These are phyloP conservation scores for Macaria liturata DNA, from an alignment of 2,888 invertebrate genomes.

Conservation along the genomic window DNA sequence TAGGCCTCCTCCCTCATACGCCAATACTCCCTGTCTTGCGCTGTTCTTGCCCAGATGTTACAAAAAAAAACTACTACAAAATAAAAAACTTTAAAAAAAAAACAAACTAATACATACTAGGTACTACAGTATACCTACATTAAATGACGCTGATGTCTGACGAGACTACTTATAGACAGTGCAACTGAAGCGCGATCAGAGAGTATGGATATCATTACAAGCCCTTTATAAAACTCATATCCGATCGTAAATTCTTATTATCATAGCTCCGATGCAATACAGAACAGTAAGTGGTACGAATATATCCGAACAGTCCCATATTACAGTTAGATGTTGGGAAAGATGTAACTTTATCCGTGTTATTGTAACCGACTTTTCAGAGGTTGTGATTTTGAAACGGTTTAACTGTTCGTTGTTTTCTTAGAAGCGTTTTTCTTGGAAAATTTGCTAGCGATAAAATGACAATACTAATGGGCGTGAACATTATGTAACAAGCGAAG, in stretches of 20 bases:
- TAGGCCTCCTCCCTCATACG: too few relatives aligned
- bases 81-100: too few relatives aligned
- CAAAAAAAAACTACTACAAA: too few relatives aligned
- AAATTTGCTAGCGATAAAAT: neutral
- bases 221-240: conserved; percentile 32
- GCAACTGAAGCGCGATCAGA: conserved; percentile 42
- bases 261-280: conserved; percentile 37
- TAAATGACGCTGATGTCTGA: neutral
- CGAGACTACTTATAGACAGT: conserved; percentile 19
- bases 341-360: conserved; percentile 22
- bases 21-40: too few relatives aligned
- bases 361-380: conserved; percentile 31
- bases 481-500: conserved; percentile 14
- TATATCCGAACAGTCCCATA: conserved; percentile 33
- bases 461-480: conserved; percentile 1
- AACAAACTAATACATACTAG: too few relatives aligned
- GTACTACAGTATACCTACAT: too few relatives aligned
- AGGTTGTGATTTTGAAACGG: conserved; percentile 9
- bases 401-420: too few relatives aligned
- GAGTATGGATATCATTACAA: conserved; percentile 20
- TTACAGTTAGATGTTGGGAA: conserved; percentile 30
- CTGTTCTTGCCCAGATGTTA: too few relatives aligned
- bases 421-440: conserved; percentile 9
- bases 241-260: conserved; percentile 56
- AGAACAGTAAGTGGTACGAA: conserved; percentile 39